phyloP scores from a whole-genome alignment of 2,113 vertebrate genomes.

The Channa argus region DNA sequence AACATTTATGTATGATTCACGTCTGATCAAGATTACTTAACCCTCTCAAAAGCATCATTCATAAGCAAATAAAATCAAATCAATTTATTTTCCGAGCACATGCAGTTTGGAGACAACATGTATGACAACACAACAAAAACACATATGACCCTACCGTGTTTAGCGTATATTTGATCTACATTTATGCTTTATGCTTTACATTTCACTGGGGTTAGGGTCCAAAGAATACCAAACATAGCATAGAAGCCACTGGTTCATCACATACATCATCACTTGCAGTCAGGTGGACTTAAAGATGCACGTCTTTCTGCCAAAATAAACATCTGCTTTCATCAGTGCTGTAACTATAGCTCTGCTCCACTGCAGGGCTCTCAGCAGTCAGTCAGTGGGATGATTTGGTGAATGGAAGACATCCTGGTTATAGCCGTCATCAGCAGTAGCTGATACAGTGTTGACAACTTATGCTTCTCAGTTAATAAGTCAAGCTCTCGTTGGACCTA shows the following conservation, averaged over 20 bases:
- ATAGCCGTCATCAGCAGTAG: constrained; percentile 4
- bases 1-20: too few relatives aligned
- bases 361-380: constrained; percentile 43
- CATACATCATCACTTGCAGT: constrained; percentile 58
- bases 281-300: constrained; percentile 48
- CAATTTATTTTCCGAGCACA: too few relatives aligned
- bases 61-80: too few relatives aligned
- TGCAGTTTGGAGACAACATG: too few relatives aligned
- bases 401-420: constrained; percentile 68
- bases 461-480: constrained; percentile 44
- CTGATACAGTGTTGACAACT: constrained; percentile 57
- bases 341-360: constrained; percentile 64
- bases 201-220: constrained; percentile 22
- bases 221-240: constrained; percentile 40
- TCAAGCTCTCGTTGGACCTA: constrained; percentile 20
- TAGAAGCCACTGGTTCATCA: constrained; percentile 46
- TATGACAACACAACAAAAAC: neutral
- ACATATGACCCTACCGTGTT: neutral
- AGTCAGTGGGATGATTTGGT: constrained; percentile 32
- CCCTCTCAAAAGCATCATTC: too few relatives aligned
- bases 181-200: constrained; percentile 1
- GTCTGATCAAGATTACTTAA: too few relatives aligned
- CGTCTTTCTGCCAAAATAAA: constrained; percentile 66
- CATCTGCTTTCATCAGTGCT: constrained; percentile 35
- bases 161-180: constrained; percentile 2